These are phyloP conservation scores for Drosophila truncata DNA, from an alignment of 1,140 invertebrate species.

Conservation along the genomic window DNA sequence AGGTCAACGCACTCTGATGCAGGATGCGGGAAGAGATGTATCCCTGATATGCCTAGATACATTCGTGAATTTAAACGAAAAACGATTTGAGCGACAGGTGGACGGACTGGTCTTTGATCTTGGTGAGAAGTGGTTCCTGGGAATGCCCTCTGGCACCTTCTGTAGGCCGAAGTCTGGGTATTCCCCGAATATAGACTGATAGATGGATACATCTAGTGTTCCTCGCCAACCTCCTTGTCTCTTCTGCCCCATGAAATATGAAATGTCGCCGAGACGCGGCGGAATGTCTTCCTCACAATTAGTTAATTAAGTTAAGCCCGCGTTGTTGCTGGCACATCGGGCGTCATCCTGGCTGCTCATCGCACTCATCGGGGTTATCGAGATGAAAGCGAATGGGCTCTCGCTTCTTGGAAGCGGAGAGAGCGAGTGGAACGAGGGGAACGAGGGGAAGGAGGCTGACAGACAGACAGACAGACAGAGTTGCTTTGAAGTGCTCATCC, in stretches of 20 bases:
- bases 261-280: not conserved
- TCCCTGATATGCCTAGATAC: not conserved
- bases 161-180: not conserved
- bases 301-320: slow-evolving; percentile 38
- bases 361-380: slow-evolving; percentile 31
- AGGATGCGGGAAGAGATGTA: not conserved
- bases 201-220: not conserved
- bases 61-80: not conserved
- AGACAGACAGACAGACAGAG: slow-evolving; percentile 5
- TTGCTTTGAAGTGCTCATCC: not conserved
- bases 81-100: too few species aligned
- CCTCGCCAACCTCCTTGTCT: too few species aligned
- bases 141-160: not conserved
- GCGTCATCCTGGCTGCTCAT: slow-evolving; percentile 35
- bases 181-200: not conserved
- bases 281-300: slow-evolving; percentile 27
- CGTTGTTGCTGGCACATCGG: slow-evolving; percentile 25
- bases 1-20: not conserved
- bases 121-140: not conserved
- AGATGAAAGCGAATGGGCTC: slow-evolving; percentile 31
- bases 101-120: not conserved
- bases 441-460: not conserved
- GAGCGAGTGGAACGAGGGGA: not conserved
- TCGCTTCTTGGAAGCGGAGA: slow-evolving; percentile 15
- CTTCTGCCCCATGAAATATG: not conserved